Base-by-base conservation (phyloP, 2,888 invertebrate genomes). In the Deroplatys truncata region DNA sequence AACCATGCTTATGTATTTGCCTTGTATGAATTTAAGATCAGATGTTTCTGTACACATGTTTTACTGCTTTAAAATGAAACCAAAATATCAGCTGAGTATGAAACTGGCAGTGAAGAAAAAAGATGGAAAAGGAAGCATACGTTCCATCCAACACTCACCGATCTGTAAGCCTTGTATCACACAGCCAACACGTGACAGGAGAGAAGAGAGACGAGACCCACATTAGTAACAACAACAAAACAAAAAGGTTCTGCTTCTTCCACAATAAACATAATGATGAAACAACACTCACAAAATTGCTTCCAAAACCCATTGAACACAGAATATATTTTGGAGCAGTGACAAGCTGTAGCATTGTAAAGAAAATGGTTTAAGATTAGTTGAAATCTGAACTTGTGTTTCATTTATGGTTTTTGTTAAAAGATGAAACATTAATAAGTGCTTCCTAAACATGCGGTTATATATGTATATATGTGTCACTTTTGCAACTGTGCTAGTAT, bases 81-180 rank as follows among this genome's bases (percentile, higher is more conserved):
- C 5, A 72, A 20, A 72, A 72, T 72, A 20, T 20, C 25, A 72
- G 56, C 56, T 72, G 20, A 72, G 56, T 72, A 72, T 72, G 56
- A 72, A 72, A 20, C 20, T 84, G 84, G 28, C 56, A 72, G 49
- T 86, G 28, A 43, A 84, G 56, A 56, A 28, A 35, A 28, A 87
- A 29, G 10, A 87, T 87, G 87, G 82, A 29, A 87, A 31, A 87
- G 72, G 28, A 31, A 86, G 56, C 29, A 84, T 84, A 87, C 89
- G 88, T 89, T 89, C 90, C 89, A 88, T 87, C 88, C 88, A 92
- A 91, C 92, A 93, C 93, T 93, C 93, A 93, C 93, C 93, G 92
- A 93, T 93, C 93, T 92, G 92, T 93, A 93, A 92, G 93, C 92
- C 93, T 93, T 91, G 89, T 92, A 91, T 91, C 91, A 92, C 90